Evolutionary conservation across 2,113 vertebrate species (phyloP).

Genomic region (Erythrocebus patas): DNA sequence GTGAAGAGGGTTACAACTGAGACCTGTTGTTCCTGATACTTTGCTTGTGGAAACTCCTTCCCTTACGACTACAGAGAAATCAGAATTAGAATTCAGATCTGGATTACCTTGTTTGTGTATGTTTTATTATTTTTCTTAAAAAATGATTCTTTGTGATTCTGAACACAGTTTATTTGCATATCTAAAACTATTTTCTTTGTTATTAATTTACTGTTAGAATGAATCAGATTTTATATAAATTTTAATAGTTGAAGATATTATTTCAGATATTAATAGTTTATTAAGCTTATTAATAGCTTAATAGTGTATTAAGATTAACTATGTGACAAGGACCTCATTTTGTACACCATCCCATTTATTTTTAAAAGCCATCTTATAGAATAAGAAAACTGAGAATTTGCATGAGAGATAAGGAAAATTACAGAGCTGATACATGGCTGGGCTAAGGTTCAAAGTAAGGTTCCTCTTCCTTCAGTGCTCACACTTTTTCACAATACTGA

Average conservation of each 20-base stretch:
- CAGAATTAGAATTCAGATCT: neutral
- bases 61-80: neutral
- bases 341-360: neutral
- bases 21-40: neutral
- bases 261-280: neutral
- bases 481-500: neutral
- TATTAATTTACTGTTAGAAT: neutral
- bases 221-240: neutral
- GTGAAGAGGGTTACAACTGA: neutral
- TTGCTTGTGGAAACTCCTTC: neutral
- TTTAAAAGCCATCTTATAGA: neutral
- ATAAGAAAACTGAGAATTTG: neutral
- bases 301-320: neutral
- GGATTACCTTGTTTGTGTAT: neutral
- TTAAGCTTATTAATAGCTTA: neutral
- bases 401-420: neutral
- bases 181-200: neutral
- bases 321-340: neutral
- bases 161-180: neutral
- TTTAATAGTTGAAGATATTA: neutral
- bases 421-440: neutral
- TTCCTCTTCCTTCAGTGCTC: neutral
- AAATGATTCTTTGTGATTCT: neutral
- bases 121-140: neutral
- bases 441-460: neutral